Evolutionary conservation across 2,888 invertebrate species (phyloP).

Genomic region (Myopa tessellatipennis): DNA sequence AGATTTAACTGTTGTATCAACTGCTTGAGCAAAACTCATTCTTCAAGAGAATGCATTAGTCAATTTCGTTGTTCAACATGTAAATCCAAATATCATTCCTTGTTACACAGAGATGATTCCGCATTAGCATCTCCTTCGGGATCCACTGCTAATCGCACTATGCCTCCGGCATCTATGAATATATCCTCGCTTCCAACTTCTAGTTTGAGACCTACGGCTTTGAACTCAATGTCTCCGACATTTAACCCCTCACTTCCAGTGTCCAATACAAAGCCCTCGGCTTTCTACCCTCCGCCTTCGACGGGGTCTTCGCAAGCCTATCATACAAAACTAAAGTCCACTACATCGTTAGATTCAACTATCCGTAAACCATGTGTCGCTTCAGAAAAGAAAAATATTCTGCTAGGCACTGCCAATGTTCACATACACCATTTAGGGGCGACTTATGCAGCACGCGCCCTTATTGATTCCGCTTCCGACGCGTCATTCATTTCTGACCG

Average conservation of each 20-base stretch:
- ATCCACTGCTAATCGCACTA: too few relatives aligned
- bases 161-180: too few relatives aligned
- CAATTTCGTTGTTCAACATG: too few relatives aligned
- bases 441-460: constrained; percentile 16
- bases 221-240: neutral
- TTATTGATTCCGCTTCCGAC: constrained; percentile 39
- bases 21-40: too few relatives aligned
- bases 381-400: neutral
- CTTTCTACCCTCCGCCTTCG: neutral
- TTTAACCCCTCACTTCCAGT: too few relatives aligned
- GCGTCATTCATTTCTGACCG: constrained; percentile 34
- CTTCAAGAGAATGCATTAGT: too few relatives aligned
- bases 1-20: too few relatives aligned
- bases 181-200: neutral
- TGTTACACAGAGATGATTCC: too few relatives aligned
- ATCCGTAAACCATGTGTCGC: neutral
- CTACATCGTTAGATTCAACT: neutral
- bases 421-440: neutral
- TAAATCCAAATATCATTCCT: too few relatives aligned
- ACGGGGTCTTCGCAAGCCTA: neutral
- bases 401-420: constrained; percentile 16
- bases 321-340: neutral
- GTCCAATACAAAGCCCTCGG: too few relatives aligned
- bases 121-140: too few relatives aligned
- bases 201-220: neutral